phyloP scores from a whole-genome alignment of 35 echinoderm and acorn worm genomes.

The Stichopus chloronotus region DNA sequence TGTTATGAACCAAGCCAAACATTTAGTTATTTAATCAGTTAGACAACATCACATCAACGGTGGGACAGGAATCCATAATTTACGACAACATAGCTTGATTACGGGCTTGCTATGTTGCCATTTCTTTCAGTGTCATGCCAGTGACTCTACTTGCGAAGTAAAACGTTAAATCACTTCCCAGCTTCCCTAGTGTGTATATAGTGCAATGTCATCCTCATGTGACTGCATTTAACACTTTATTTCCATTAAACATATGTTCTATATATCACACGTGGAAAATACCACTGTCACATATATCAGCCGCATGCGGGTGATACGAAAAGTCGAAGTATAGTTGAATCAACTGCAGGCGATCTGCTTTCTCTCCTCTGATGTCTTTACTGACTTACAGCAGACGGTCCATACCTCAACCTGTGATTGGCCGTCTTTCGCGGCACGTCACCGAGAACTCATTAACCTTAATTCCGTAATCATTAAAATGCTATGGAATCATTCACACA shows the following conservation, averaged over 20 bases:
- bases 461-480: neutral
- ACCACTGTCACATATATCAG: too few species aligned
- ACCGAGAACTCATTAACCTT: neutral
- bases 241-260: neutral
- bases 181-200: neutral
- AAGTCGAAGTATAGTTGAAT: too few species aligned
- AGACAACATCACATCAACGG: neutral
- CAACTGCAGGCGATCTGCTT: too few species aligned
- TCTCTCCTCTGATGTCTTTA: too few species aligned
- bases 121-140: neutral
- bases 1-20: constrained; percentile 1
- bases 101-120: neutral
- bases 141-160: neutral
- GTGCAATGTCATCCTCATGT: neutral
- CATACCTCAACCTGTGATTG: too few species aligned
- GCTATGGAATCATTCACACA: neutral
- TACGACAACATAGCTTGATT: constrained; percentile 17
- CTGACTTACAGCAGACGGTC: too few species aligned
- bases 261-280: neutral
- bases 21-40: neutral
- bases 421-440: neutral
- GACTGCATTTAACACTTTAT: neutral
- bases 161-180: neutral
- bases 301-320: too few species aligned
- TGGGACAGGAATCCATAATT: neutral